Base-by-base conservation (phyloP, 2,888 invertebrate species). In the Leptinotarsa tumamoca region DNA sequence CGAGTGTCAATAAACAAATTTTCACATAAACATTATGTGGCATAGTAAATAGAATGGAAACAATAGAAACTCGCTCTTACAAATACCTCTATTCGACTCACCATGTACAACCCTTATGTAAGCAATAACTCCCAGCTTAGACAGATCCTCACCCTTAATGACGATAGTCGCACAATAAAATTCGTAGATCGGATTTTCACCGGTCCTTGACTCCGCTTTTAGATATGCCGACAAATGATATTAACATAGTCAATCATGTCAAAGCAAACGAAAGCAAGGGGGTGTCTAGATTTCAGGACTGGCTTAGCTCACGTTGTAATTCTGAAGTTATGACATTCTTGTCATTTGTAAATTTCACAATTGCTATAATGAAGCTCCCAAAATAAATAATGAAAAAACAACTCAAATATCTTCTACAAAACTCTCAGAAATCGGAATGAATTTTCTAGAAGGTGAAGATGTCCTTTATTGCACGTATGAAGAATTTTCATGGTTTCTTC, bases 231-330 rank as follows among this genome's bases (percentile, higher is more conserved):
- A 85, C 87, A 84, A 86, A 86, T 85, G 86, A 86, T 87, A 87
- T 87, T 87, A 88, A 88, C 88, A 87, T 87, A 87, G 87, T 88
- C 87, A 87, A 88, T 87, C 88, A 87, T 87, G 85, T 85, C 83
- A 83, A 80, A 77, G 82, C 79, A 80, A 83, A 80, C 77, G 82
- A 78, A 80, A 71, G 80, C 78, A 78, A 83, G 81, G 83, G n/a
- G 58, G 68, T 71, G 70, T 2, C 67, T 23, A 50, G 54, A 63
- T 52, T 4, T 27, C 54, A 67, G 56, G 66, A 50, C 15, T 23
- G 23, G 68, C 10, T 2, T 58, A 27, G 66, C 66, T 54, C 51
- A 13, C 10, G 3, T 52, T 33, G n/a, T 66, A 3, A 27, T 23
- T 14, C 14, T 43, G 33, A 43, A 43, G 33, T 10, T 4, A 43